Evolutionary conservation across 1,140 invertebrate species (phyloP), one percentile per base, ranked within the genome.

Genomic region (Pseudomyrmex flavicornis): DNA sequence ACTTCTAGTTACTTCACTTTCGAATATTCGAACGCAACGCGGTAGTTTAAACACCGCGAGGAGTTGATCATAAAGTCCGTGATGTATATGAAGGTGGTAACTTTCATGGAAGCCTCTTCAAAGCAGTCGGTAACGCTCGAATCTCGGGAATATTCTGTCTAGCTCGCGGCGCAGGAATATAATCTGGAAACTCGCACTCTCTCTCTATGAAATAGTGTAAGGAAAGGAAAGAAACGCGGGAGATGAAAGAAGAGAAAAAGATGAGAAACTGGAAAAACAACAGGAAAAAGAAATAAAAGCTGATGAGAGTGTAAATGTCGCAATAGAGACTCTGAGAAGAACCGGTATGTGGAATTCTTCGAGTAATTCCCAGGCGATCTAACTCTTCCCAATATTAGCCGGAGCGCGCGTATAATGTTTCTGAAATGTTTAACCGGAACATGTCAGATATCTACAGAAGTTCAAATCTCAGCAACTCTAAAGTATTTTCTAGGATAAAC

Each of bases 271-370:
- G 7, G 65, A 52, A 17, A 54, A 66, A 22, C 58, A 83, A 70
- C 44, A 69, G 44, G 12, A 54, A 79, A 35, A 46, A 75, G 58
- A 59, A 58, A 68, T 59, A 68, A 76, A 17, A 46, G 44, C 5
- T 46, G 46, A 72, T 59, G 77, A 84, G 62, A 89, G 68, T 48
- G 83, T 85, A 90, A 90, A 82, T 82, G 89, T 88, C 89, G 88
- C 88, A 87, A 74, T 90, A 88, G 88, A 90, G 87, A 87, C 87
- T 83, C 76, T 83, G 70, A 48, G 58, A 69, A 88, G 70, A 84
- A 10, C 73, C 83, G 17, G 46, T 52, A 79, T 83, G 46, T 76
- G 59, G 62, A 89, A 89, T 89, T 89, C 61, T 62, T 59, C 66
- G 73, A 56, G 84, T 84, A 73, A 84, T 82, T 80, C 58, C 70